Conservation (phyloP, 2,888 invertebrate genomes). For the Dicyrtomina minuta region DNA sequence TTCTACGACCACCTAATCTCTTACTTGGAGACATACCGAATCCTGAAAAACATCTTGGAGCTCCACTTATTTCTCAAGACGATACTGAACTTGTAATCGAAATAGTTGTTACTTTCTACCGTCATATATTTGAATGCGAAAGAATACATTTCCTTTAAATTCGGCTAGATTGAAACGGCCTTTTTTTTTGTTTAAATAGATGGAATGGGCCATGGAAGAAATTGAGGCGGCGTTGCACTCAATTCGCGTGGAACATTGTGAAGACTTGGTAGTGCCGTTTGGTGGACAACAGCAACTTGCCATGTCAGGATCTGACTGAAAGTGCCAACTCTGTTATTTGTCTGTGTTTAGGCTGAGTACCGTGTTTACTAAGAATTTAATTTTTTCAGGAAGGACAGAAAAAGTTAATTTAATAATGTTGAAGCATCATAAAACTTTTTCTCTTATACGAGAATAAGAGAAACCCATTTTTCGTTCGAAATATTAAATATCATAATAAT, state of each 20-base stretch:
- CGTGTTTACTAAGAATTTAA: too few species aligned
- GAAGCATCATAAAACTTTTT: neutral
- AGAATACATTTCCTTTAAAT: too few species aligned
- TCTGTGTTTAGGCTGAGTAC: too few species aligned
- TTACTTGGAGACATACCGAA: conserved; percentile 51
- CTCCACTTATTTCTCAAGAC: conserved; percentile 48
- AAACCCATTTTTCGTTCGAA: conserved; percentile 9
- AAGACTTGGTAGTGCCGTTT: conserved; percentile 53
- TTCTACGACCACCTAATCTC: conserved; percentile 43
- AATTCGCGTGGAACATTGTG: conserved; percentile 51
- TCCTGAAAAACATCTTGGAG: conserved; percentile 52
- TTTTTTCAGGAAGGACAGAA: neutral
- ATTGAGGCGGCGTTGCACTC: conserved; percentile 50
- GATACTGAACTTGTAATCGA: conserved; percentile 49
- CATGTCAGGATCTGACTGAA: conserved; percentile 43
- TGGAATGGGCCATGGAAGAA: conserved; percentile 52
- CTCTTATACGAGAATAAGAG: conserved; percentile 15
- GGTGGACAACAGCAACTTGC: conserved; percentile 42
- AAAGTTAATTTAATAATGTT: neutral
- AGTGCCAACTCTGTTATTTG: conserved; percentile 38
- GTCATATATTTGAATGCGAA: too few species aligned
- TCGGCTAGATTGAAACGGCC: too few species aligned
- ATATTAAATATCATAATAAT: conserved; percentile 1
- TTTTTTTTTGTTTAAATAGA: conserved; percentile 42
- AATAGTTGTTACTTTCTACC: neutral